A percentile compares a stretch with the other conserved stretches of the same genome.
Evolutionary conservation across 64 coral and sea anemone species (phyloP).

Genomic region (Montipora foliosa): DNA sequence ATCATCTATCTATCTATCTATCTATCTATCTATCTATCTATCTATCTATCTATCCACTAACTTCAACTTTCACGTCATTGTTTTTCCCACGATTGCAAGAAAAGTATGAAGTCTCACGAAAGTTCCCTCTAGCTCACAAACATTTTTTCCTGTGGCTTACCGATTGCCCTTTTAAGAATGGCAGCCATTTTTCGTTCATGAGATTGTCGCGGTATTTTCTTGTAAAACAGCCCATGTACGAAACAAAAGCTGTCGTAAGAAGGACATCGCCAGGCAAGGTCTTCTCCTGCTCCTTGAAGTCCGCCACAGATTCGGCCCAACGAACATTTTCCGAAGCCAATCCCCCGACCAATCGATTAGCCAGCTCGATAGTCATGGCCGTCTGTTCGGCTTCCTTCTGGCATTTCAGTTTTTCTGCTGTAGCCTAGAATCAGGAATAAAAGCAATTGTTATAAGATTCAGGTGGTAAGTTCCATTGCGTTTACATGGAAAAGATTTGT

Average conservation of each 20-base stretch:
- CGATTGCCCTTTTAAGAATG: constrained; percentile 89
- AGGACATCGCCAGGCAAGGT: constrained; percentile 96
- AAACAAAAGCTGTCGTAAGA: constrained; percentile 93
- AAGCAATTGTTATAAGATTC: neutral
- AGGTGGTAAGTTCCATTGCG: too few species aligned
- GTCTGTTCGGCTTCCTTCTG: constrained; percentile 97
- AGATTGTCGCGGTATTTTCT: constrained; percentile 93
- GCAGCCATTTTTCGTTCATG: constrained; percentile 87
- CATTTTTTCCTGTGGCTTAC: constrained; percentile 19
- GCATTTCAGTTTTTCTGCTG: constrained; percentile 94
- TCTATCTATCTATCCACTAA: too few species aligned
- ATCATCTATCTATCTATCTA: too few species aligned
- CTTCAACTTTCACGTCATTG: too few species aligned
- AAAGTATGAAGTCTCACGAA: neutral
- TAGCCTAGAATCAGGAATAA: constrained; percentile 49
- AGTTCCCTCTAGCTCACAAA: neutral
- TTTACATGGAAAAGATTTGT: neutral
- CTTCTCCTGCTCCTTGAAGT: constrained; percentile 95
- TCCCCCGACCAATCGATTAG: constrained; percentile 95
- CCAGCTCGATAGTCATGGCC: constrained; percentile 92
- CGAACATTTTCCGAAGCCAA: constrained; percentile 99
- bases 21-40: too few species aligned
- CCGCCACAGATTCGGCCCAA: constrained; percentile 96
- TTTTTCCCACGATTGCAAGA: too few species aligned
- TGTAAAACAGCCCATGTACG: constrained; percentile 96